phyloP scores from a whole-genome alignment of 2,888 invertebrate species.

The Galeruca laticollis region DNA sequence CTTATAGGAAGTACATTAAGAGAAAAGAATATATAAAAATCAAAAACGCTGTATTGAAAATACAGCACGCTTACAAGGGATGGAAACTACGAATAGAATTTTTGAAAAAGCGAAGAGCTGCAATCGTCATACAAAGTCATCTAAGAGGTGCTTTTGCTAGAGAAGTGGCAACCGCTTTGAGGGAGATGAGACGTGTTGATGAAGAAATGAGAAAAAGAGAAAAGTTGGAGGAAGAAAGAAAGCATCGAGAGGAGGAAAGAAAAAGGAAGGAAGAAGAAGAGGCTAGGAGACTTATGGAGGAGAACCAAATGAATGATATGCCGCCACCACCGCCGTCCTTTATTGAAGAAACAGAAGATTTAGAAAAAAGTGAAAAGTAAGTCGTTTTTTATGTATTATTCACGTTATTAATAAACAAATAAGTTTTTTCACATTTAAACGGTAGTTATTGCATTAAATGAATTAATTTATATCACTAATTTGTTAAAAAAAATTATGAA shows the following conservation, averaged over 20 bases:
- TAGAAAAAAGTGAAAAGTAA: conserved; percentile 76
- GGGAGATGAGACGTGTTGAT: conserved; percentile 89
- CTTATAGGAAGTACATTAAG: conserved; percentile 76
- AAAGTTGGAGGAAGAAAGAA: conserved; percentile 78
- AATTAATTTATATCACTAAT: too few relatives aligned
- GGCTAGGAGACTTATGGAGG: conserved; percentile 55
- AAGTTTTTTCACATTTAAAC: too few relatives aligned
- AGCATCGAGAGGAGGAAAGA: conserved; percentile 72
- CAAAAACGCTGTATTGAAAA: conserved; percentile 76
- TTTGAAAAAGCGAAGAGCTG: conserved; percentile 84
- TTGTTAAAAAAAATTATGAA: too few relatives aligned
- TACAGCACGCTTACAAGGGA: conserved; percentile 88
- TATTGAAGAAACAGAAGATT: conserved; percentile 68
- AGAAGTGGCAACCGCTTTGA: conserved; percentile 86
- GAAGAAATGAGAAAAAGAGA: conserved; percentile 87
- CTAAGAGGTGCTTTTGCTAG: conserved; percentile 90
- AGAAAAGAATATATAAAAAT: conserved; percentile 77
- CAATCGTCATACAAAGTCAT: conserved; percentile 87
- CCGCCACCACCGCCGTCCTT: conserved; percentile 64
- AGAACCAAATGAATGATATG: conserved; percentile 55
- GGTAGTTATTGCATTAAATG: too few relatives aligned
- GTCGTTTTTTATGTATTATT: conserved; percentile 35
- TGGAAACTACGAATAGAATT: conserved; percentile 88
- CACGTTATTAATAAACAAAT: neutral
- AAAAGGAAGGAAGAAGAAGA: conserved; percentile 68